Evolutionary conservation across 2,888 invertebrate species (phyloP).

Genomic region (Phengaris alcon): DNA sequence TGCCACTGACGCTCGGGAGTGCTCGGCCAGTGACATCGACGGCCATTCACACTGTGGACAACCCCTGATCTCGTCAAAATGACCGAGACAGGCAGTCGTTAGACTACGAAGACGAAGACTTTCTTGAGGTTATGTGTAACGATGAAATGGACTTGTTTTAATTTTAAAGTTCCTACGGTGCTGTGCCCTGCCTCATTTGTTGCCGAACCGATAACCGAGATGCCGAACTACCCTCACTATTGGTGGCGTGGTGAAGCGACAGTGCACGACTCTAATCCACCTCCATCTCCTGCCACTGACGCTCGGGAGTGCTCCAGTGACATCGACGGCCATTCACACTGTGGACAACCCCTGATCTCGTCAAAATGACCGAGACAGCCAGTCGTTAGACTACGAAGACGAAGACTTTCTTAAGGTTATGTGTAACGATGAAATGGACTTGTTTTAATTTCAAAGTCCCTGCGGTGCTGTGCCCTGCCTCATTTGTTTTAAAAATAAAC

Average conservation of each 20-base stretch:
- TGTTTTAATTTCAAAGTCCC: conserved; percentile 70
- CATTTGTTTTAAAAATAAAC: conserved; percentile 6
- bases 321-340: conserved; percentile 77
- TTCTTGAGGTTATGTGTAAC: conserved; percentile 84
- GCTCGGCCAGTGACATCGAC: conserved; percentile 84
- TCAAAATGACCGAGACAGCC: conserved; percentile 54
- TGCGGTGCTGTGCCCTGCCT: conserved; percentile 34
- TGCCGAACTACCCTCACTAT: conserved; percentile 81
- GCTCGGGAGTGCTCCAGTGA: conserved; percentile 83
- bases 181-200: conserved; percentile 32
- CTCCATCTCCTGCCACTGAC: conserved; percentile 89
- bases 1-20: conserved; percentile 84
- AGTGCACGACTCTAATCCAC: conserved; percentile 83
- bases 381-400: conserved; percentile 73
- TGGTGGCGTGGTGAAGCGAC: conserved; percentile 81
- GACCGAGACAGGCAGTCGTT: conserved; percentile 56
- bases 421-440: conserved; percentile 85
- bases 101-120: conserved; percentile 83
- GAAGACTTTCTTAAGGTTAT: conserved; percentile 86
- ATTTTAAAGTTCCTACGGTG: conserved; percentile 39
- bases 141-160: conserved; percentile 86
- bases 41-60: conserved; percentile 69
- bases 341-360: conserved; percentile 49
- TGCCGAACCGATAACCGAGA: too few species aligned
- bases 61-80: conserved; percentile 44